Evolutionary conservation across 2,888 invertebrate species (phyloP).

Genomic region (Oscheius sp.): DNA sequence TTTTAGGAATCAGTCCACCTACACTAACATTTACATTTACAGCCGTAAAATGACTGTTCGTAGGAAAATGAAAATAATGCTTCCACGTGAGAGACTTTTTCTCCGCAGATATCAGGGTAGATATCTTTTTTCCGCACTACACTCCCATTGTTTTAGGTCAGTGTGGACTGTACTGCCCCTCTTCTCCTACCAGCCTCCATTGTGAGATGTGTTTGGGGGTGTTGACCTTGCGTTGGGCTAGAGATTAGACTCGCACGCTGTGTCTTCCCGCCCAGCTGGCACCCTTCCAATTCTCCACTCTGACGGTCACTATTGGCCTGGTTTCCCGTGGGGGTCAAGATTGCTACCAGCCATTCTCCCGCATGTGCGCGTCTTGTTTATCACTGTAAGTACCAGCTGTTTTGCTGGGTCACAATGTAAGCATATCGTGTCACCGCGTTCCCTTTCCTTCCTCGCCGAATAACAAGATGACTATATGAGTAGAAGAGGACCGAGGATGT

Average conservation of each 20-base stretch:
- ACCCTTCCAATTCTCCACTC: conserved; percentile 19
- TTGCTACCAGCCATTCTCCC: background rate
- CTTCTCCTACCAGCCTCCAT: conserved; percentile 22
- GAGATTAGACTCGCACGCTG: conserved; percentile 35
- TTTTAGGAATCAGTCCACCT: too few species aligned
- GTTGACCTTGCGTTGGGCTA: conserved; percentile 34
- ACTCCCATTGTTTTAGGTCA: too few species aligned
- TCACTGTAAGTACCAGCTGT: conserved; percentile 33
- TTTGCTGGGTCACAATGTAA: conserved; percentile 31
- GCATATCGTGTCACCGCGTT: conserved; percentile 30
- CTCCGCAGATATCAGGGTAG: too few species aligned
- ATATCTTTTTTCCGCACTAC: too few species aligned
- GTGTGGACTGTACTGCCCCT: too few species aligned
- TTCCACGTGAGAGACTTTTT: too few species aligned
- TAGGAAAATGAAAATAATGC: too few species aligned
- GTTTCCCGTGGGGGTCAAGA: background rate
- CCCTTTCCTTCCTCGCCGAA: background rate
- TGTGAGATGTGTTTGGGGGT: conserved; percentile 27
- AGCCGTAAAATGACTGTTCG: too few species aligned
- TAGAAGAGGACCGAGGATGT: background rate
- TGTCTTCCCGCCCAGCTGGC: conserved; percentile 38
- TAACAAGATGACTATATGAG: background rate
- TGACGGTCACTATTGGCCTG: conserved; percentile 13
- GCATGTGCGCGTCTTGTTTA: conserved; percentile 23
- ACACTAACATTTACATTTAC: too few species aligned